These are phyloP conservation scores for Sebastiscus albofasciatus DNA, from an alignment of 2,797 vertebrate genomes.

Conservation along the genomic window DNA sequence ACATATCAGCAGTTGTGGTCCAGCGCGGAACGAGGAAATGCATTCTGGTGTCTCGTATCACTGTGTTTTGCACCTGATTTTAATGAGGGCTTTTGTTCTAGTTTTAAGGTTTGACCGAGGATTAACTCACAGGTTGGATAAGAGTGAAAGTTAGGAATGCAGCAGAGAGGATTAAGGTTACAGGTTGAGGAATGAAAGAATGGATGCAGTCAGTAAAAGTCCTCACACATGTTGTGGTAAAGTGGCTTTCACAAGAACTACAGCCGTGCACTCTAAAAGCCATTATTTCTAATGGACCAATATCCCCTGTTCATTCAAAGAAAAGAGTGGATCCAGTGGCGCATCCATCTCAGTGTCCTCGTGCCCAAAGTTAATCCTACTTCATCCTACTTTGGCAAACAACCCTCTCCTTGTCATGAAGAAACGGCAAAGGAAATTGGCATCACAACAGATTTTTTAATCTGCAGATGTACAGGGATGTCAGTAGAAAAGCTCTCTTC, in stretches of 20 bases:
- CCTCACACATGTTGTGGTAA: conserved; percentile 37
- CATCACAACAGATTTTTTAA: not conserved
- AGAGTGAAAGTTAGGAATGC: conserved; percentile 37
- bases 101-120: not conserved
- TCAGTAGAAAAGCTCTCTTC: not conserved
- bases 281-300: conserved; percentile 65
- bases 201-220: conserved; percentile 32
- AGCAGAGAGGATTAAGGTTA: conserved; percentile 24
- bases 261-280: conserved; percentile 65
- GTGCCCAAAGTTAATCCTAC: conserved; percentile 32
- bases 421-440: not conserved
- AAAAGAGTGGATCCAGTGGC: conserved; percentile 12
- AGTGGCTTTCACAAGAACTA: conserved; percentile 45
- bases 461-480: not conserved
- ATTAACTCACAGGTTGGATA: not conserved
- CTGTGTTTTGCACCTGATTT: not conserved
- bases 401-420: not conserved
- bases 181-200: conserved; percentile 26
- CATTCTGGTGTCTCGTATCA: fast-evolving
- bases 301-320: conserved; percentile 31
- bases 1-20: not conserved
- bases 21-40: not conserved
- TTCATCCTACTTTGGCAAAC: not conserved
- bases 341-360: conserved; percentile 7
- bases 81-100: not conserved